Base-by-base conservation (phyloP, 2,888 invertebrate genomes). In the Phoronis australis region DNA sequence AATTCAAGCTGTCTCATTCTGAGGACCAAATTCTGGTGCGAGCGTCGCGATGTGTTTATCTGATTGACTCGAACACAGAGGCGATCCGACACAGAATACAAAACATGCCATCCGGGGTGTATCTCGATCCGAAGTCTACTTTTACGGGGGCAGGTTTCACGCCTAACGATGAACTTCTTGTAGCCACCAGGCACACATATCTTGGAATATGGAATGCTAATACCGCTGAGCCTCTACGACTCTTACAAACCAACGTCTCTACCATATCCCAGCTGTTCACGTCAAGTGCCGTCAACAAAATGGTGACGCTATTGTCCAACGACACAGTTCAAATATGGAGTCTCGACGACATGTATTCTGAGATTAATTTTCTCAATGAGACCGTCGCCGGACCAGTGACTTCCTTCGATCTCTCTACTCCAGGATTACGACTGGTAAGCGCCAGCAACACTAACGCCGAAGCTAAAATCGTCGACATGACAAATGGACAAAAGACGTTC, bases 261-360 rank as follows among this genome's bases (percentile, higher is more conserved):
- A 65, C 67, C 15, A 62, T 71, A 24, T 48, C 55, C n/a, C 61
- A 56, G 47, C 48, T 71, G 5, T 67, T 65, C 50, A 62, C 66
- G 6, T 65, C 65, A 1, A 53, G 59, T n/a, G 52, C 50, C 4
- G 54, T 60, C 4, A 66, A 68, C 57, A 66, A 66, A 55, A 65
- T 61, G 0, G 67, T 68, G 3, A 61, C 65, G 2, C 54, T 71
- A 9, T 55, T 67, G 3, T 51, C 60, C 24, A 63, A 71, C 59
- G 62, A 66, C 47, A 54, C 61, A 1, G 55, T 72, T 31, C 68
- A 69, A 51, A 66, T 69, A 1, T 71, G 71, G 71, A 61, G 68
- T 44, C 49, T 71, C 12, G 57, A 66, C 51, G 68, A 70, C 52
- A 52, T 71, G n/a, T 64, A 68, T 45, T 57, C 62, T 4, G 62